phyloP scores from a whole-genome alignment of 2,888 invertebrate genomes.

The Mantis religiosa region DNA sequence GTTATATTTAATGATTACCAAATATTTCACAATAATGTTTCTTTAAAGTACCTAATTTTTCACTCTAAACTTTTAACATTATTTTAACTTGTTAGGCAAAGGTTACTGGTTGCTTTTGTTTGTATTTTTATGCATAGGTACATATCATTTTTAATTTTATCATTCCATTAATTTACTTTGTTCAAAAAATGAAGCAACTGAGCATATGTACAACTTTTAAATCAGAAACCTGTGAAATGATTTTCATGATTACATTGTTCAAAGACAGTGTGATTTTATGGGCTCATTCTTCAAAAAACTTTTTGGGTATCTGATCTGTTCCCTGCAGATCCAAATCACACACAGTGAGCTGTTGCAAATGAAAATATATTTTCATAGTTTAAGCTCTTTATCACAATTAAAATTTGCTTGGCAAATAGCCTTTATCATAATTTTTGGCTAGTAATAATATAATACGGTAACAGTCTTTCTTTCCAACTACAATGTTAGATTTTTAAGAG shows the following conservation, averaged over 20 bases:
- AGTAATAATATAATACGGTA: conserved; percentile 23
- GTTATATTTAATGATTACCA: conserved; percentile 5
- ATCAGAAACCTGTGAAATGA: neutral
- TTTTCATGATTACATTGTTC: neutral
- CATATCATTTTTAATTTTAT: neutral
- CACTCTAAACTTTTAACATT: neutral
- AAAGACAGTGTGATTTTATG: neutral
- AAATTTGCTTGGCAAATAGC: conserved; percentile 31
- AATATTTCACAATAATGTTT: conserved; percentile 8
- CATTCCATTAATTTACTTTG: neutral
- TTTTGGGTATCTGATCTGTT: neutral
- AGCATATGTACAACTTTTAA: neutral
- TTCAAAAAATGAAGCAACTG: neutral
- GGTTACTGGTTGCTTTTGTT: neutral
- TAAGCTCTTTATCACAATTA: conserved; percentile 33
- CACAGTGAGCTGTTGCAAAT: conserved; percentile 1
- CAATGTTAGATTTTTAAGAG: conserved; percentile 11
- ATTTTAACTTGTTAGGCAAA: neutral
- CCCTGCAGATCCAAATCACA: conserved; percentile 13
- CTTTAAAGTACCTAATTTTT: neutral
- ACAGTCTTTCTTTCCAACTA: conserved; percentile 28
- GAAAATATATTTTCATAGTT: conserved; percentile 20
- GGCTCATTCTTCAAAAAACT: neutral
- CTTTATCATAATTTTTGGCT: conserved; percentile 25
- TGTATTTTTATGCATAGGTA: neutral